Conservation (phyloP, 2,888 invertebrate genomes). For the Drosophila mimica region DNA sequence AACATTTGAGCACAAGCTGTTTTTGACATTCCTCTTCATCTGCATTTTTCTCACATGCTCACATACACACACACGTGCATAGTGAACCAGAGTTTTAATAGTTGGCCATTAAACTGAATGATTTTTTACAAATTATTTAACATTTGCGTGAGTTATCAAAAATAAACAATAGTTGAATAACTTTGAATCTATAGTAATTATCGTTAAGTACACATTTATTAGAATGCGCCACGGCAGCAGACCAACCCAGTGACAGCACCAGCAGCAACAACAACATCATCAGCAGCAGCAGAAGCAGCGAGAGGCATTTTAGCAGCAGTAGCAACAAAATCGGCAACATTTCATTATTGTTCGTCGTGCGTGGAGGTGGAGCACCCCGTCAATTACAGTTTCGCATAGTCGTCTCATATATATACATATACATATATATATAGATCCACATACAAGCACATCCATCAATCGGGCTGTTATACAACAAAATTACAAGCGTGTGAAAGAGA, state of each 20-base stretch:
- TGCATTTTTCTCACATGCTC: constrained; percentile 47
- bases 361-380: constrained; percentile 71
- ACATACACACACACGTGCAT: constrained; percentile 45
- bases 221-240: constrained; percentile 59
- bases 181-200: constrained; percentile 28
- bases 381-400: constrained; percentile 71
- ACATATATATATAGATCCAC: constrained; percentile 33
- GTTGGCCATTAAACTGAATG: constrained; percentile 59
- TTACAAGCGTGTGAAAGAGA: constrained; percentile 52
- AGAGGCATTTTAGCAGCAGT: constrained; percentile 48
- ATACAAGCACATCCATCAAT: constrained; percentile 26
- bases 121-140: constrained; percentile 48
- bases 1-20: constrained; percentile 49
- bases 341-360: constrained; percentile 70
- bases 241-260: constrained; percentile 47
- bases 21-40: constrained; percentile 57
- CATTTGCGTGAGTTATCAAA: constrained; percentile 69
- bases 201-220: constrained; percentile 41
- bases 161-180: constrained; percentile 23
- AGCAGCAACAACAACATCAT: constrained; percentile 24
- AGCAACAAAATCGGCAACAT: constrained; percentile 59
- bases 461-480: constrained; percentile 75
- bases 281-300: constrained; percentile 35
- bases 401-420: constrained; percentile 1
- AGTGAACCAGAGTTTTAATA: constrained; percentile 42